Conservation (phyloP, 2,888 invertebrate genomes). For the Dinocampus coccinellae region DNA sequence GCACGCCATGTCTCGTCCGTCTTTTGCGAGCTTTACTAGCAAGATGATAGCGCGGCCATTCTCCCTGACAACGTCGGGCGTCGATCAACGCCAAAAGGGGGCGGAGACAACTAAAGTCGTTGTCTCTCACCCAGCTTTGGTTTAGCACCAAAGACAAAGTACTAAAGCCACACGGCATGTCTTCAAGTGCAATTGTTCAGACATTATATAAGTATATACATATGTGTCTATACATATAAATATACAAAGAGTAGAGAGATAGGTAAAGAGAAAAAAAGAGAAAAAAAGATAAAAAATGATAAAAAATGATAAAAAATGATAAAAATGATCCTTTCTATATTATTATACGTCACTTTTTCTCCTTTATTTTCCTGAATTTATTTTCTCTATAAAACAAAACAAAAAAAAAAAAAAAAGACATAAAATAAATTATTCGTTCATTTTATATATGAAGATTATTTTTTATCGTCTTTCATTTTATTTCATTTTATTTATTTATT, state of each 20-base stretch:
- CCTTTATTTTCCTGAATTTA: neutral
- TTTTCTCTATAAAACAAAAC: too few relatives aligned
- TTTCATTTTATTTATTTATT: too few relatives aligned
- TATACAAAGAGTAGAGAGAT: too few relatives aligned
- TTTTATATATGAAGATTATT: neutral
- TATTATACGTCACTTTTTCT: neutral
- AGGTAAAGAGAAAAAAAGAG: too few relatives aligned
- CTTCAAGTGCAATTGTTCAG: neutral
- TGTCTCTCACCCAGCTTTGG: constrained; percentile 21
- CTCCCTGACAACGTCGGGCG: constrained; percentile 24
- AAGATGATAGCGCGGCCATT: constrained; percentile 49
- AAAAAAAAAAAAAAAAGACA: neutral
- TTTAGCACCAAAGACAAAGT: constrained; percentile 8
- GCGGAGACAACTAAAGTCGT: constrained; percentile 16
- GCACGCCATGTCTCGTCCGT: constrained; percentile 13
- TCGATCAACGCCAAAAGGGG: constrained; percentile 34
- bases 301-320: too few relatives aligned
- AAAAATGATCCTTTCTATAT: neutral
- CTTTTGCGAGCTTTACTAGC: constrained; percentile 19
- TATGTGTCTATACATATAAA: too few relatives aligned
- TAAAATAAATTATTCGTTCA: neutral
- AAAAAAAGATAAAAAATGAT: too few relatives aligned
- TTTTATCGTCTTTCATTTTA: neutral
- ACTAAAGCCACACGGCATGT: constrained; percentile 1
- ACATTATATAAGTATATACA: neutral